Percentiles rank a stretch among this genome's conserved stretches.
phyloP scores from a whole-genome alignment of 2,888 invertebrate genomes.

The Agriopis aurantiaria region DNA sequence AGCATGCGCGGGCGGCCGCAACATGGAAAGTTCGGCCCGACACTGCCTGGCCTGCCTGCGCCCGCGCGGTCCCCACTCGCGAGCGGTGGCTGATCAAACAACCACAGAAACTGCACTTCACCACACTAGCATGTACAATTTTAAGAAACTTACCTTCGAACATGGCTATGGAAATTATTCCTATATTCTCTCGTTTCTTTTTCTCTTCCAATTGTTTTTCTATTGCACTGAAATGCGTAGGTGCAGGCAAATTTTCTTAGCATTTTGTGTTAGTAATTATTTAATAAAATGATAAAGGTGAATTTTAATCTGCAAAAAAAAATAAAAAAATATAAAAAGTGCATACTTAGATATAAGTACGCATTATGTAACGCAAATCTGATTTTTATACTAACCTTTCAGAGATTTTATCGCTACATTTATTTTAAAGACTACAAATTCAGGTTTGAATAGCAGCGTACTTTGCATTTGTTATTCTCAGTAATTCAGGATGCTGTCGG shows the following conservation, averaged over 20 bases:
- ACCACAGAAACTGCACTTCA: neutral
- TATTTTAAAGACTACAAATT: neutral
- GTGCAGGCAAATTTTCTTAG: too few species aligned
- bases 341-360: too few species aligned
- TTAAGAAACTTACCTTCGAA: conserved; percentile 9
- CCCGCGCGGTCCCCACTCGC: conserved; percentile 21
- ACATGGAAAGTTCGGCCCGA: conserved; percentile 19
- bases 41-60: conserved; percentile 12
- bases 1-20: conserved; percentile 19
- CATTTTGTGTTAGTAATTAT: too few species aligned
- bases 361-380: neutral
- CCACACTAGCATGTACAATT: neutral
- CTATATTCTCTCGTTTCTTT: neutral
- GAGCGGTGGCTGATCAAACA: conserved; percentile 14
- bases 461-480: neutral
- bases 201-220: neutral
- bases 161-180: neutral
- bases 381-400: neutral
- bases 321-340: too few species aligned
- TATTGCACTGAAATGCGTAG: neutral
- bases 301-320: too few species aligned
- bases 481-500: neutral
- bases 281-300: too few species aligned
- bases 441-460: neutral
- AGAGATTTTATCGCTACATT: neutral